Percentiles rank a stretch among this genome's conserved stretches.
These are phyloP conservation scores for Antigone vipio DNA, from an alignment of 2,113 vertebrate species.

Conservation along the genomic window DNA sequence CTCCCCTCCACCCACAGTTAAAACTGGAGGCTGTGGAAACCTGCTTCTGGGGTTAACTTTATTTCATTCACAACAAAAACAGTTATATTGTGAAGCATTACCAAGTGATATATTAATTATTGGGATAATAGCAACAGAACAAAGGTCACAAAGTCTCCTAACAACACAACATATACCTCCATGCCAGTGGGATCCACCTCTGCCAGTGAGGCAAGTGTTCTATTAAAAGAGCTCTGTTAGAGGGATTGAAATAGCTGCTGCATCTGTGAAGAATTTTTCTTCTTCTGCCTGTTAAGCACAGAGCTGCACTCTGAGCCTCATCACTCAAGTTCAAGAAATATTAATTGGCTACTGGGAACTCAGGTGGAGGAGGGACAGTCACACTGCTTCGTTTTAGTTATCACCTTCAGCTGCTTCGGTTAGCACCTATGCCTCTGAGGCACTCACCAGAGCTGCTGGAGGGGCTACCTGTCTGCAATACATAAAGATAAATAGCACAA, in stretches of 20 bases:
- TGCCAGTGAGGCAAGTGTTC: background rate
- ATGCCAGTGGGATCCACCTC: background rate
- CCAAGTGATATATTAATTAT: constrained; percentile 9
- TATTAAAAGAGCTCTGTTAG: background rate
- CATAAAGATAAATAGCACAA: background rate
- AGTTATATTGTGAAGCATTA: background rate
- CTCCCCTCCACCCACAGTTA: background rate
- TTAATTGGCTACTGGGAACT: background rate
- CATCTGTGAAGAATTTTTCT: background rate
- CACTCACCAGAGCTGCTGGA: background rate
- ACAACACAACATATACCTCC: background rate
- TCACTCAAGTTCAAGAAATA: background rate
- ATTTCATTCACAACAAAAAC: constrained; percentile 9
- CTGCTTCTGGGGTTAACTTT: background rate
- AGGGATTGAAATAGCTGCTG: background rate
- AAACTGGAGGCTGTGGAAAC: background rate
- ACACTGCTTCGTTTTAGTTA: background rate
- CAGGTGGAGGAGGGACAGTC: background rate
- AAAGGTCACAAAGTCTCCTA: background rate
- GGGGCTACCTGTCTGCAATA: background rate
- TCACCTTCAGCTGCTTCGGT: background rate
- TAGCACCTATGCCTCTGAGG: background rate
- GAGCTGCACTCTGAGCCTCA: background rate
- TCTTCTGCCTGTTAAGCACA: background rate
- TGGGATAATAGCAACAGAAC: background rate